These are phyloP conservation scores for Acromyrmex heyeri DNA, from an alignment of 1,140 invertebrate species.

Conservation along the genomic window DNA sequence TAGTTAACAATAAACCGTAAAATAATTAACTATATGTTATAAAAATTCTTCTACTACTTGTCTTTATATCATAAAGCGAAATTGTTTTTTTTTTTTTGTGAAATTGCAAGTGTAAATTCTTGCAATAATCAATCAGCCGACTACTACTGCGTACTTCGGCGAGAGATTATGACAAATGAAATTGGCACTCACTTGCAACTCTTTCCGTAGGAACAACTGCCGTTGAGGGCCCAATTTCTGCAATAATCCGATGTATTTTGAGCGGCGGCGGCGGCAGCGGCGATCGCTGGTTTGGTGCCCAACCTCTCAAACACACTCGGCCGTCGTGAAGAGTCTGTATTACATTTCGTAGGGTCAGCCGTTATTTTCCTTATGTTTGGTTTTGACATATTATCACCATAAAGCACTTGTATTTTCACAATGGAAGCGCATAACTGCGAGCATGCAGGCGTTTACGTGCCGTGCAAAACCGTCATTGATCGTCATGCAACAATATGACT, in stretches of 20 bases:
- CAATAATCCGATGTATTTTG: conserved; percentile 88
- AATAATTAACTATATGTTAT: background rate
- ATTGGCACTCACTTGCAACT: conserved; percentile 88
- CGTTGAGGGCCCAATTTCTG: conserved; percentile 91
- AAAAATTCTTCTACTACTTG: background rate
- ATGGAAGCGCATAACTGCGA: conserved; percentile 86
- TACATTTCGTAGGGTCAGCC: conserved; percentile 91
- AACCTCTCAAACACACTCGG: conserved; percentile 93
- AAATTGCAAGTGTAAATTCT: background rate
- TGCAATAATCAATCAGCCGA: background rate
- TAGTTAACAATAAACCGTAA: background rate
- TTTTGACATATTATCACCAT: conserved; percentile 91
- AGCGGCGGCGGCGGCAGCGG: conserved; percentile 72
- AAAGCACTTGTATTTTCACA: conserved; percentile 85
- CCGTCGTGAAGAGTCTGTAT: conserved; percentile 88
- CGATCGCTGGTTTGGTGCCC: conserved; percentile 90
- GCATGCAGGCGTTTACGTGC: conserved; percentile 76
- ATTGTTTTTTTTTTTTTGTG: background rate
- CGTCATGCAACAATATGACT: conserved; percentile 21
- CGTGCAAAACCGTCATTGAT: conserved; percentile 27
- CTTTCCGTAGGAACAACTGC: conserved; percentile 92
- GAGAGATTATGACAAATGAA: background rate
- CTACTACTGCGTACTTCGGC: too few relatives aligned
- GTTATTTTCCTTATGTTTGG: conserved; percentile 92
- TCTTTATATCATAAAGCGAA: background rate